phyloP scores from a whole-genome alignment of 2,113 vertebrate genomes.

The Notarius lentiginosus region DNA sequence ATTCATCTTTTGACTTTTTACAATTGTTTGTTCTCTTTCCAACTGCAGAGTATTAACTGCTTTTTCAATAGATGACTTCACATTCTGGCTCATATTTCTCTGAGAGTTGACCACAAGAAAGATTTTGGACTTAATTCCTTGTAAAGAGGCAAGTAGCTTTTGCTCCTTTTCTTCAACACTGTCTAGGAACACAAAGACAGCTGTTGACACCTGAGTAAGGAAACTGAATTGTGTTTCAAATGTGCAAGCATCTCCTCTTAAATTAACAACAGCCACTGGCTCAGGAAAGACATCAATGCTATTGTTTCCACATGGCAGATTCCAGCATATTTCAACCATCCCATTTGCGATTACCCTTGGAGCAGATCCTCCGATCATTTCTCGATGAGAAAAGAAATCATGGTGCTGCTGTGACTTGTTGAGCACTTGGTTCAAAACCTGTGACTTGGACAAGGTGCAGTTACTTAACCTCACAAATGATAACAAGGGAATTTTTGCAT shows the following conservation, averaged over 20 bases:
- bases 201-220: conserved; percentile 69
- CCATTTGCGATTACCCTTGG: conserved; percentile 66
- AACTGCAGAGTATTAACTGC: conserved; percentile 33
- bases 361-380: conserved; percentile 50
- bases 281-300: conserved; percentile 56
- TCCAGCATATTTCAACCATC: conserved; percentile 73
- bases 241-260: conserved; percentile 64
- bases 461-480: conserved; percentile 74
- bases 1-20: conserved; percentile 32
- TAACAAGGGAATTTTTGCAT: conserved; percentile 51
- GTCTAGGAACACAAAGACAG: conserved; percentile 72
- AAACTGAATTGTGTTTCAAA: conserved; percentile 66
- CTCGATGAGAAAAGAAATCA: conserved; percentile 67
- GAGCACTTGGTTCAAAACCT: conserved; percentile 68
- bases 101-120: conserved; percentile 53
- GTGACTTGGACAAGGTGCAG: conserved; percentile 74
- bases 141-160: conserved; percentile 52
- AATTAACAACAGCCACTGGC: conserved; percentile 65
- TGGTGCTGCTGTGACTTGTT: conserved; percentile 58
- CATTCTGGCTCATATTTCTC: background rate
- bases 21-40: conserved; percentile 19
- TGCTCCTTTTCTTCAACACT: conserved; percentile 55
- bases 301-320: conserved; percentile 61
- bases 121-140: conserved; percentile 40
- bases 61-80: conserved; percentile 4